A percentile compares a stretch with the other conserved stretches of the same genome.
Evolutionary conservation across 2,113 vertebrate species (phyloP).

Genomic region (Odobenus rosmarus): DNA sequence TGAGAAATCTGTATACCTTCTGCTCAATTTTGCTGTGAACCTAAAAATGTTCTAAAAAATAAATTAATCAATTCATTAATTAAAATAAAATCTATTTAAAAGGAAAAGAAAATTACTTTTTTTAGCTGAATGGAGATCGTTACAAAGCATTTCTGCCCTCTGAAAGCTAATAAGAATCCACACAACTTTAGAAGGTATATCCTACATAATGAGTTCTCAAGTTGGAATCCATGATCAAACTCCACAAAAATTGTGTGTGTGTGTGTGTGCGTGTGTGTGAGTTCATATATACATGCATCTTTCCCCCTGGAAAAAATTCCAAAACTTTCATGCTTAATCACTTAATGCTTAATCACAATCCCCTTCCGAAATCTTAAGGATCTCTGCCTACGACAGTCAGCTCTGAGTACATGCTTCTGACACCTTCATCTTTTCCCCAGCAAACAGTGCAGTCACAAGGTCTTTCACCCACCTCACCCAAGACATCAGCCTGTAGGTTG

Average conservation of each 20-base stretch:
- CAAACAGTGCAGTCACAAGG: background rate
- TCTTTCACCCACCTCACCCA: background rate
- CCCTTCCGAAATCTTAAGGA: background rate
- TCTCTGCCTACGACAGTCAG: background rate
- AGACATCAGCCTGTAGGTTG: background rate
- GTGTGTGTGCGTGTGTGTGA: background rate
- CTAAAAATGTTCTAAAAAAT: background rate
- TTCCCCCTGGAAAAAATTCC: background rate
- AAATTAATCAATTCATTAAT: background rate
- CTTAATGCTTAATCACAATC: background rate
- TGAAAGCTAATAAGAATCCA: background rate
- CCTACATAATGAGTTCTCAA: background rate
- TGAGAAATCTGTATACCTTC: background rate
- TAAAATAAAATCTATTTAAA: background rate
- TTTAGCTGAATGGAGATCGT: background rate
- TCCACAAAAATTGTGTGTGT: background rate
- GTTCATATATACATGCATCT: background rate
- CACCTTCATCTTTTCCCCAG: background rate
- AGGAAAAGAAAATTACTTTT: background rate
- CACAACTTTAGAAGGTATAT: background rate
- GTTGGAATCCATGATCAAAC: background rate
- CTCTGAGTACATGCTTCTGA: background rate
- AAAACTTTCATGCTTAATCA: background rate
- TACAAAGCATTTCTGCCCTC: constrained; percentile 1
- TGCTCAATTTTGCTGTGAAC: background rate